phyloP scores from a whole-genome alignment of 64 coral and sea anemone genomes.

The Astreopora myriophthalma region DNA sequence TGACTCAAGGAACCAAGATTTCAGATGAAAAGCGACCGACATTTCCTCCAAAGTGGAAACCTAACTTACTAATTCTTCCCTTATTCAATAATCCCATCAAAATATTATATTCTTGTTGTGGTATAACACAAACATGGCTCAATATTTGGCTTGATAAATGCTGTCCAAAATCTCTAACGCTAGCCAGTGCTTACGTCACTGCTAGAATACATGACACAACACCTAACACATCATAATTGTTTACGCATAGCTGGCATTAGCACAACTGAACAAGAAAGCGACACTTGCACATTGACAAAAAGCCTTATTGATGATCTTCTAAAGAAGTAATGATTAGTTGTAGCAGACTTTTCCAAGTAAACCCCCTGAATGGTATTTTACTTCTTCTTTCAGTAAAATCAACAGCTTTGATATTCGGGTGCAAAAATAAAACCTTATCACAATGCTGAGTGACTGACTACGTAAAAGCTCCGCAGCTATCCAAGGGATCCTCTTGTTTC shows the following conservation, averaged over 20 bases:
- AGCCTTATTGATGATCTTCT: background rate
- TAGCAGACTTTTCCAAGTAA: background rate
- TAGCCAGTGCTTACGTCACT: background rate
- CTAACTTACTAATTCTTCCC: background rate
- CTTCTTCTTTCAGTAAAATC: background rate
- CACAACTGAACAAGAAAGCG: background rate
- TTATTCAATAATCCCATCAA: background rate
- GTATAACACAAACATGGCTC: background rate
- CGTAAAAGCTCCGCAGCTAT: background rate
- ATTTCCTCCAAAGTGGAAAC: too few species aligned
- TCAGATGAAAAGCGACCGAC: background rate
- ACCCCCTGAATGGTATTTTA: background rate
- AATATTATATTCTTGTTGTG: background rate
- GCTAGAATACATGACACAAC: background rate
- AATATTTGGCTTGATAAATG: background rate
- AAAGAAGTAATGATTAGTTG: background rate
- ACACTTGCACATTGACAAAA: background rate
- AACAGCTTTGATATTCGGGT: background rate
- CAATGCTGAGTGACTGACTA: background rate
- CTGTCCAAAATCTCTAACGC: background rate
- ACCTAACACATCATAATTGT: conserved; percentile 26
- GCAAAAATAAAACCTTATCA: background rate
- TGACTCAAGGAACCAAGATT: too few species aligned
- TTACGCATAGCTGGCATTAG: conserved; percentile 27
- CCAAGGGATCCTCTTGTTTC: background rate